A percentile compares a stretch with the other conserved stretches of the same genome.
Conservation (phyloP, 2,888 invertebrate genomes). For the Tiliacea citrago region DNA sequence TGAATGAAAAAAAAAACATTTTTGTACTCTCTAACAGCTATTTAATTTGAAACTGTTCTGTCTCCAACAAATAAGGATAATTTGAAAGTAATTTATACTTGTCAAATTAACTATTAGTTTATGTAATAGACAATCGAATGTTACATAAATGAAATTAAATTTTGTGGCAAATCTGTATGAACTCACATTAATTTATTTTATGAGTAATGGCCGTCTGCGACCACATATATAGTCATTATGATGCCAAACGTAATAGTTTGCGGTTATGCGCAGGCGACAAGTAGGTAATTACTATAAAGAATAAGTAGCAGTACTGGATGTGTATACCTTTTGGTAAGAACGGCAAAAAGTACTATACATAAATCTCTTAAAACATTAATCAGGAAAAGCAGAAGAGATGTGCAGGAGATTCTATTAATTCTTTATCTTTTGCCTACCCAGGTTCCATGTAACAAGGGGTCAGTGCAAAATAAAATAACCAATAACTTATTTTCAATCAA, state of each 20-base stretch:
- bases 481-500: too few species aligned
- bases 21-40: not conserved
- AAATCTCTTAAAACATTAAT: too few species aligned
- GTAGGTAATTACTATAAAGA: slow-evolving; percentile 2
- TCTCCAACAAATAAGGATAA: not conserved
- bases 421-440: not conserved
- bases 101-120: slow-evolving; percentile 13
- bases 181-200: slow-evolving; percentile 11
- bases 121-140: slow-evolving; percentile 24
- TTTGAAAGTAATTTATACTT: slow-evolving; percentile 19
- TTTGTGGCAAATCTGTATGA: slow-evolving; percentile 14
- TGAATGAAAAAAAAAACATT: not conserved
- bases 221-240: slow-evolving; percentile 25
- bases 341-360: too few species aligned
- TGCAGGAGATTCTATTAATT: not conserved
- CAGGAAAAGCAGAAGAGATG: not conserved
- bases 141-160: slow-evolving; percentile 14
- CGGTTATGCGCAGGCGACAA: slow-evolving; percentile 31
- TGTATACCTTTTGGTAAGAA: not conserved
- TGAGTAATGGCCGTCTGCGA: slow-evolving; percentile 9
- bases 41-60: not conserved
- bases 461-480: too few species aligned
- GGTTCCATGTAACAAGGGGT: not conserved
- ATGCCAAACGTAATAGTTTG: slow-evolving; percentile 14
- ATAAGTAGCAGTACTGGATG: not conserved